Evolutionary conservation across 2,888 invertebrate genomes (phyloP), one percentile per base, ranked within the genome.

Genomic region (Lypha dubia): DNA sequence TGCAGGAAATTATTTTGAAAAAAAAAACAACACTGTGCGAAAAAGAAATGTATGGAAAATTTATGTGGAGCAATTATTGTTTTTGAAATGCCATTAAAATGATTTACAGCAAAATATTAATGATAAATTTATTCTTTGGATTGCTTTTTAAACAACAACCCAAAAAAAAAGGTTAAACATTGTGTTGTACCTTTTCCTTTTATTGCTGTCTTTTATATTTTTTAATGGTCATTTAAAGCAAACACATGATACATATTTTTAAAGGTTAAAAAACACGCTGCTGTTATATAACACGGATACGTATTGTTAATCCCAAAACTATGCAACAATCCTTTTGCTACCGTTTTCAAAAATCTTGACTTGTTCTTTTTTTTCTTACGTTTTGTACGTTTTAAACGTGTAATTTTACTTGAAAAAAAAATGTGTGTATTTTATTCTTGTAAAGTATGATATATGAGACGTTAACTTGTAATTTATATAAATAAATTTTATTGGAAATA

Each of bases 1-100:
- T 24, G 35, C 58, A 8, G 9, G 20, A 58, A 58, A 58, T 58
- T 58, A 63, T 41, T 63, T 63, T 63, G 17, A 17, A 17, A 63
- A 46, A 28, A 44, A 24, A 44, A n/a, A n/a, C n/a, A n/a, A n/a
- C n/a, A n/a, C n/a, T 46, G 24, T 28, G 28, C 7, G 13, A 2
- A 17, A n/a, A 24, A 24, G n/a, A 67, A 51, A 20, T 51, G 35
- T n/a, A n/a, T 32, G 7, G 17, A n/a, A 56, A 56, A 90, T 89
- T 89, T 89, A 89, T 89, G 87, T 88, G 86, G 84, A 88, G 87
- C 89, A 90, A 90, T 90, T 88, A 89, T 89, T 88, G 87, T 89
- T 84, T 85, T 87, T 88, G 86, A 88, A 89, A 87, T 87, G 86
- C 88, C 88, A 89, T 89, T 89, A 87, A 88, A 88, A 88, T 90